phyloP scores from a whole-genome alignment of 2,797 vertebrate species.

The Takifugu rubripes region DNA sequence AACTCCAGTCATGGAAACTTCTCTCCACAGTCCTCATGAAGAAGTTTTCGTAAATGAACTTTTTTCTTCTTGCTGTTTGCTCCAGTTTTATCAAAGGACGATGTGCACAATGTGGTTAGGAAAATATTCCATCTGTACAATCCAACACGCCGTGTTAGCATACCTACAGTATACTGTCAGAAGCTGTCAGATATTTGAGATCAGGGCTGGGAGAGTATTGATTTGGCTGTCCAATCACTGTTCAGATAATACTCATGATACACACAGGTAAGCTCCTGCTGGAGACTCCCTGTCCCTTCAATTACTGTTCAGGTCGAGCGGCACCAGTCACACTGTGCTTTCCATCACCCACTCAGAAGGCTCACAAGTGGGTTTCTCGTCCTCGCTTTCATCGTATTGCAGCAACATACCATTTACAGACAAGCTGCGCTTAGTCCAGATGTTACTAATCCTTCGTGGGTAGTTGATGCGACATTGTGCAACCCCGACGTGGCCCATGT shows the following conservation, averaged over 20 bases:
- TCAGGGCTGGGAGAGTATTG: constrained; percentile 46
- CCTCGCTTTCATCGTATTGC: constrained; percentile 87
- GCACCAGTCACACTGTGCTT: constrained; percentile 86
- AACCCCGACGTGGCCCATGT: constrained; percentile 90
- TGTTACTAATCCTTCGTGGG: constrained; percentile 90
- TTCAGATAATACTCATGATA: constrained; percentile 60
- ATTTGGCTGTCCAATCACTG: constrained; percentile 49
- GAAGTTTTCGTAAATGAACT: constrained; percentile 54
- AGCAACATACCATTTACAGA: constrained; percentile 97
- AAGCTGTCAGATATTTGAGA: constrained; percentile 49
- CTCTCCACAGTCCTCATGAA: constrained; percentile 51
- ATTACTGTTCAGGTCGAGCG: constrained; percentile 34
- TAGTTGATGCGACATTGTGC: constrained; percentile 82
- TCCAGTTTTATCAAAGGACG: constrained; percentile 17
- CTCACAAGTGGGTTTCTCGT: constrained; percentile 83
- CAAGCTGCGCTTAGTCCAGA: constrained; percentile 98
- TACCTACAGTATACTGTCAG: constrained; percentile 35
- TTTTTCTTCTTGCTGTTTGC: constrained; percentile 31
- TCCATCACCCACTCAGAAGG: constrained; percentile 98
- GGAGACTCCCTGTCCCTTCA: constrained; percentile 28
- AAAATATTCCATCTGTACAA: constrained; percentile 47
- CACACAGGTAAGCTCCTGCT: constrained; percentile 15
- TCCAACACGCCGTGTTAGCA: constrained; percentile 38
- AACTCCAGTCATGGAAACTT: constrained; percentile 50
- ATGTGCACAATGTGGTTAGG: constrained; percentile 25